Evolutionary conservation across 64 coral and sea anemone genomes (phyloP).

Genomic region (Pachyseris speciosa): DNA sequence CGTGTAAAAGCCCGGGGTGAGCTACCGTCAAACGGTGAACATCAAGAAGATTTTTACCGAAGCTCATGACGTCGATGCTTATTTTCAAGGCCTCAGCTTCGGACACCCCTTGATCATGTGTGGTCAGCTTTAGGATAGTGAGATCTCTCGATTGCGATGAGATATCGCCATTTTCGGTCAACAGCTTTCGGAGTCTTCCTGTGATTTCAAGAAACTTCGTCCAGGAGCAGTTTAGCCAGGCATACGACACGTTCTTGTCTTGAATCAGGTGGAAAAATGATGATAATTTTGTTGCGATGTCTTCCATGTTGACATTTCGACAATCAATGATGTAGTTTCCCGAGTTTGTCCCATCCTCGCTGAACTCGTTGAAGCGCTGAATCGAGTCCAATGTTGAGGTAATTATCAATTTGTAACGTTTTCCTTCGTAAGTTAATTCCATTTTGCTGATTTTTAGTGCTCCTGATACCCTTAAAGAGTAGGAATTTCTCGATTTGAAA

Average conservation of each 20-base stretch:
- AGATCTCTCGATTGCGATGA: not conserved
- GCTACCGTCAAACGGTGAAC: constrained; percentile 7
- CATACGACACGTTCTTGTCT: not conserved
- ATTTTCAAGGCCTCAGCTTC: not conserved
- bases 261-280: not conserved
- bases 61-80: not conserved
- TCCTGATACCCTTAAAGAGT: not conserved
- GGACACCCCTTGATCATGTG: not conserved
- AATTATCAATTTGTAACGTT: constrained; percentile 1
- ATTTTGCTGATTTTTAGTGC: not conserved
- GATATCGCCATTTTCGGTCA: not conserved
- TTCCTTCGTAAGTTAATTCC: not conserved
- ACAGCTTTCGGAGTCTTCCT: not conserved
- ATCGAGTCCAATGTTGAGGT: not conserved
- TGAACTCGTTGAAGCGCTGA: not conserved
- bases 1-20: not conserved
- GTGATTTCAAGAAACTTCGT: constrained; percentile 14
- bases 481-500: not conserved
- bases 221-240: not conserved
- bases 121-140: not conserved
- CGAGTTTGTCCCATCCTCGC: not conserved
- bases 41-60: constrained; percentile 24
- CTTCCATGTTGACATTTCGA: not conserved
- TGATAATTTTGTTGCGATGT: not conserved
- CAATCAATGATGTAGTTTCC: not conserved